phyloP scores from a whole-genome alignment of 2,113 vertebrate species.

The Caloenas nicobarica region DNA sequence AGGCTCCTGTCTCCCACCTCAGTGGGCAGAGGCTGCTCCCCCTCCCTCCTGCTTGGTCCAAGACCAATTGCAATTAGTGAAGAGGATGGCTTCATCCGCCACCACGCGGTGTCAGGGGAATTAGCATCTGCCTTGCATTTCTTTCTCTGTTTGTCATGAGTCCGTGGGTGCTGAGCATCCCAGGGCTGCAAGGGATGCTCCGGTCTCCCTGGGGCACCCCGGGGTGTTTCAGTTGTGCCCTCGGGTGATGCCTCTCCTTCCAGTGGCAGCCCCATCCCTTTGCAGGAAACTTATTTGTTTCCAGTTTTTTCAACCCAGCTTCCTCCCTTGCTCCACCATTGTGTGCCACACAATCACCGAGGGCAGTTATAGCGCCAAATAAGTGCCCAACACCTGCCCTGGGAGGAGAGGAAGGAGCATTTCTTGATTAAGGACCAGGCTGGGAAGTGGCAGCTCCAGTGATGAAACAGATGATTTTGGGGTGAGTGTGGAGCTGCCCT shows the following conservation, averaged over 20 bases:
- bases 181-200: background rate
- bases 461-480: background rate
- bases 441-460: background rate
- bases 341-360: background rate
- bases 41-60: background rate
- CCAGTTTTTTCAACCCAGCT: background rate
- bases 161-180: background rate
- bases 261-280: rapidly evolving
- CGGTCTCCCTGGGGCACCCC: no score
- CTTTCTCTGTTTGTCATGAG: background rate
- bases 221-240: background rate
- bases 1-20: background rate
- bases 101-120: background rate
- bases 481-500: background rate
- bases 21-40: background rate
- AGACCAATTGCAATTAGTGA: background rate
- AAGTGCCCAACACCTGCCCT: background rate
- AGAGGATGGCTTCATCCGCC: background rate
- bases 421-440: background rate
- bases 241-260: background rate
- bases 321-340: background rate
- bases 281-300: background rate
- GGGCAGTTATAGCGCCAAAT: rapidly evolving
- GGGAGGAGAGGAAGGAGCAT: background rate
- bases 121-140: background rate